Percentiles rank a stretch among this genome's conserved stretches.
Evolutionary conservation across 1,140 invertebrate species (phyloP).

Genomic region (Apis florea): DNA sequence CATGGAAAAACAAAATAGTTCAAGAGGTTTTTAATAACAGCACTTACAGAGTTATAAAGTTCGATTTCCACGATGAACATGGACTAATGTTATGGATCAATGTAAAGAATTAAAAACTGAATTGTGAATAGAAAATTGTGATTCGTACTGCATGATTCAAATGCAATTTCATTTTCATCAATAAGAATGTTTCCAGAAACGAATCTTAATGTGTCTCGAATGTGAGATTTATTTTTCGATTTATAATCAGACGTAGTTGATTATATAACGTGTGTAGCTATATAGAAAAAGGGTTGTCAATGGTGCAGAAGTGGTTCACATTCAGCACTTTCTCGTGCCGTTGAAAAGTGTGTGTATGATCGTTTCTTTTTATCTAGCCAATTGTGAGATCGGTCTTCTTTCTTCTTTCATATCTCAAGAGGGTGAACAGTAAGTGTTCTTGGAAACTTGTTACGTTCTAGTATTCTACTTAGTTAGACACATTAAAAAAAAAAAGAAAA

Average conservation of each 20-base stretch:
- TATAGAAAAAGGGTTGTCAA: conserved; percentile 3
- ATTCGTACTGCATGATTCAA: too few relatives aligned
- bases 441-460: neutral
- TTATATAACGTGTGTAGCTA: conserved; percentile 10
- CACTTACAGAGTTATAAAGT: too few relatives aligned
- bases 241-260: neutral
- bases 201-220: neutral
- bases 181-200: neutral
- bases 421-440: neutral
- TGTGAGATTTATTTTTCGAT: neutral
- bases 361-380: neutral
- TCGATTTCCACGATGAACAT: too few relatives aligned
- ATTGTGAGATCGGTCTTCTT: neutral
- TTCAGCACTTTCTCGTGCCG: neutral
- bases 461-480: neutral
- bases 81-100: too few relatives aligned
- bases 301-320: neutral
- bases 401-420: neutral
- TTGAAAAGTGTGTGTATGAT: neutral
- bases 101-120: too few relatives aligned
- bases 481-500: neutral
- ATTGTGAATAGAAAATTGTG: too few relatives aligned
- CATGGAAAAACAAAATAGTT: too few relatives aligned
- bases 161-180: too few relatives aligned
- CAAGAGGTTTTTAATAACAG: too few relatives aligned